These are phyloP conservation scores for Tipula confusa DNA, from an alignment of 2,888 invertebrate species.

Conservation along the genomic window DNA sequence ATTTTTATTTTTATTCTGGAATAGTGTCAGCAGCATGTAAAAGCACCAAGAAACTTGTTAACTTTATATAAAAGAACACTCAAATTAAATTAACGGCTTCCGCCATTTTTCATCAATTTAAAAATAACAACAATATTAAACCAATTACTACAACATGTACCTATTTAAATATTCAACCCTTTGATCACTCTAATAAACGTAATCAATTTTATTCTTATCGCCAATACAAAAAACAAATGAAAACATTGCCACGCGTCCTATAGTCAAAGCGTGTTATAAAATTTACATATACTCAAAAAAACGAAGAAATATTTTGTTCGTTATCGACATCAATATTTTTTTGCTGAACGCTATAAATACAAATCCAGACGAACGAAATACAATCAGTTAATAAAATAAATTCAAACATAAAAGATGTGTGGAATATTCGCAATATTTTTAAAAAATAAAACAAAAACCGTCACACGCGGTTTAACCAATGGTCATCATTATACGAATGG, in stretches of 20 bases:
- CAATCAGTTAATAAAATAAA: conserved; percentile 1
- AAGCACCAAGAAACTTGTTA: no score
- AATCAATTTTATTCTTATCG: neutral
- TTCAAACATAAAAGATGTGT: conserved; percentile 41
- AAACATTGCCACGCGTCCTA: neutral
- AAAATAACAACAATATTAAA: no score
- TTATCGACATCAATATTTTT: neutral
- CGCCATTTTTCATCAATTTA: no score
- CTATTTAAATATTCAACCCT: no score
- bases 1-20: no score
- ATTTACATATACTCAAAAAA: neutral
- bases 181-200: neutral
- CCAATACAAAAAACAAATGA: neutral
- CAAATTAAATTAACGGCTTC: no score
- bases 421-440: conserved; percentile 49
- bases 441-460: conserved; percentile 35
- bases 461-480: neutral
- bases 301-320: neutral
- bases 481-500: neutral
- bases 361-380: neutral
- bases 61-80: no score
- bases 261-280: neutral
- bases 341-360: neutral
- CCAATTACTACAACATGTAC: no score
- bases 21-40: no score